Base-by-base conservation (phyloP, 2,888 invertebrate genomes). In the Thalpophila matura region DNA sequence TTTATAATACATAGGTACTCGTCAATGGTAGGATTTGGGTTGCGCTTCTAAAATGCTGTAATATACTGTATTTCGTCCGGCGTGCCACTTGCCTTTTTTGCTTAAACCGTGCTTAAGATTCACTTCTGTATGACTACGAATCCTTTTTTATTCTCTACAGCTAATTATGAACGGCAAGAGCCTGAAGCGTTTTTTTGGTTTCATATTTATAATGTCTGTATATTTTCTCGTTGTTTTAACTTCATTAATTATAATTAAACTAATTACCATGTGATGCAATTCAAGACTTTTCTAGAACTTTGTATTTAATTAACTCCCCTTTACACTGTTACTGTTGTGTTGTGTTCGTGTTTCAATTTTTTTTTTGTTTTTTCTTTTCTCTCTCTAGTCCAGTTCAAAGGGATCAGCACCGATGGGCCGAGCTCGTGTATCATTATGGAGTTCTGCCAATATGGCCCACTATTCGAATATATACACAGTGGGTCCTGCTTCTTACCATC, bases 351-450 rank as follows among this genome's bases (percentile, higher is more conserved):
- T 18, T 31, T 7, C 9, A 38, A 3, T 16, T 47, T 38, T 18
- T 9, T 6, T 9, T n/a, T 1, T 2, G 0, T 18, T 24, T 64
- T 61, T 50, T 6, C 1, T 40, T 38, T 26, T 43, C 3, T 16
- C 31, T 24, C 10, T 51, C 4, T 77, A 94, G 95, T 95, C 1
- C 86, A 90, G 1, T 98, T 99, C 90, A 97, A 96, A 88, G 99
- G 99, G 47, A 98, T 99, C 4, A 99, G 99, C 88, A 98, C 98
- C 1, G 97, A 98, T 86, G 96, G 98, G 5, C 99, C 99, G 0
- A 98, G 98, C 82, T 99, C 97, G 87, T 99, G 99, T 89, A 98
- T 99, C 76, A 97, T 99, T 56, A 99, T 99, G 99, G 99, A 99
- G 89, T 99, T 97, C 91, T 99, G 99, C 89, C 98, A 99, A 2